phyloP scores from a whole-genome alignment of 2,113 vertebrate species.

The Fregetta grallaria region DNA sequence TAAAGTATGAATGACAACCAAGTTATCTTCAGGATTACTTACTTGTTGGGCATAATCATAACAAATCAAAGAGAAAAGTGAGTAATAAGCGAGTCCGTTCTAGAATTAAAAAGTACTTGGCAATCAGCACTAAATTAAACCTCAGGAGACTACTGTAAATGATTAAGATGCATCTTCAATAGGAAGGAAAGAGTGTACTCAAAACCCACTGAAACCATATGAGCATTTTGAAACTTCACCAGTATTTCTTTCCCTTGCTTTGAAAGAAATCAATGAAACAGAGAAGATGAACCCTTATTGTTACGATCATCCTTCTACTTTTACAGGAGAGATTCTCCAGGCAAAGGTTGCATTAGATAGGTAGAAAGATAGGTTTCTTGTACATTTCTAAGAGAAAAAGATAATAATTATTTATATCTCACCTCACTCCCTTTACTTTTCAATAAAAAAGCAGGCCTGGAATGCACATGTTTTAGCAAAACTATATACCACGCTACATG shows the following conservation, averaged over 20 bases:
- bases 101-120: constrained; percentile 5
- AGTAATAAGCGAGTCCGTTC: not conserved
- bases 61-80: constrained; percentile 1
- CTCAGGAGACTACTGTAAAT: not conserved
- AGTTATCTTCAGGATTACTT: not conserved
- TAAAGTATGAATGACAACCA: not conserved
- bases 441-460: not conserved
- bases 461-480: not conserved
- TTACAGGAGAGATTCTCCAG: not conserved
- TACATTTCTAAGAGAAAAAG: not conserved
- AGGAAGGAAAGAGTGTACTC: not conserved
- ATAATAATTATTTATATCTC: not conserved
- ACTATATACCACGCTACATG: not conserved
- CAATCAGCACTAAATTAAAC: constrained; percentile 29
- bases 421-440: not conserved
- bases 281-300: not conserved
- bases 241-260: not conserved
- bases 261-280: not conserved
- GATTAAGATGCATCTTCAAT: not conserved
- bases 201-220: not conserved
- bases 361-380: not conserved
- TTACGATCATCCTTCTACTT: not conserved
- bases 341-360: not conserved
- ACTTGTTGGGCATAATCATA: not conserved
- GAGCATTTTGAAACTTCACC: not conserved